Evolutionary conservation across 2,888 invertebrate species (phyloP).

Genomic region (Galerucella nymphaeae): DNA sequence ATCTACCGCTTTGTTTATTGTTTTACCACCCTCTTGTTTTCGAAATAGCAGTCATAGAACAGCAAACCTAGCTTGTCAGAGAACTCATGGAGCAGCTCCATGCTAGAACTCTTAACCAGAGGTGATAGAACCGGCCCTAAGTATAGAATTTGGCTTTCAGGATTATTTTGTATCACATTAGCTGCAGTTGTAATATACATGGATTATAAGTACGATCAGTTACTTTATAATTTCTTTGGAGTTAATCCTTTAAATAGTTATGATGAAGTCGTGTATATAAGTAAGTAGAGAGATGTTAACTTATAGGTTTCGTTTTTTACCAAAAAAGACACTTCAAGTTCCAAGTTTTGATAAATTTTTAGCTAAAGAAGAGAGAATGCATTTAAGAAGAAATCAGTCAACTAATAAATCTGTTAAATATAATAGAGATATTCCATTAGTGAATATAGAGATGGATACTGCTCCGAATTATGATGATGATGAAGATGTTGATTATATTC

Average conservation of each 20-base stretch:
- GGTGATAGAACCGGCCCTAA: too few species aligned
- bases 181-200: constrained; percentile 63
- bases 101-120: too few species aligned
- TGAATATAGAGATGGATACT: constrained; percentile 34
- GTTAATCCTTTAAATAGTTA: constrained; percentile 67
- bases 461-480: constrained; percentile 35
- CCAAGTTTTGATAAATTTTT: constrained; percentile 3
- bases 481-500: constrained; percentile 46
- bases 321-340: neutral
- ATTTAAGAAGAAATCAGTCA: constrained; percentile 39
- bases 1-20: too few species aligned
- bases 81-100: too few species aligned
- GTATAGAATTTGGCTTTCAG: constrained; percentile 54
- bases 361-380: constrained; percentile 48
- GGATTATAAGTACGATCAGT: constrained; percentile 64
- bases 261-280: constrained; percentile 65
- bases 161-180: constrained; percentile 65
- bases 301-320: neutral
- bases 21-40: too few species aligned
- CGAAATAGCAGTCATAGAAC: too few species aligned
- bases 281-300: constrained; percentile 57
- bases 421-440: constrained; percentile 41
- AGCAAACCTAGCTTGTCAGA: too few species aligned
- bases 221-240: constrained; percentile 66
- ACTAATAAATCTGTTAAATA: neutral